These are phyloP conservation scores for Melanophora roralis DNA, from an alignment of 2,888 invertebrate genomes.

Conservation along the genomic window DNA sequence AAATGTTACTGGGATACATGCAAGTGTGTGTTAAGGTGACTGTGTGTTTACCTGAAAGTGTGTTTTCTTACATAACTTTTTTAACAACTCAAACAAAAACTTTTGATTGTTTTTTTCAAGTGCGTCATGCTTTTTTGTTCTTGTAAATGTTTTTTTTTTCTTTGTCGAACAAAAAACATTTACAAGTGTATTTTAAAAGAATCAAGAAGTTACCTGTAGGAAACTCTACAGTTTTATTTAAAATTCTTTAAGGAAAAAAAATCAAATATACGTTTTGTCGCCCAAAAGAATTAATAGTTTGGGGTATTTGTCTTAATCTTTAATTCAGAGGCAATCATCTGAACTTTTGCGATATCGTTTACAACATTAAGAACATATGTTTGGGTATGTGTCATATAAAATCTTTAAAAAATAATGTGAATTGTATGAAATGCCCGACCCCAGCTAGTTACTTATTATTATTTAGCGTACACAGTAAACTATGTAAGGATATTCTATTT, in stretches of 20 bases:
- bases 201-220: neutral
- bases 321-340: too few relatives aligned
- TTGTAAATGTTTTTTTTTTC: slow-evolving; percentile 11
- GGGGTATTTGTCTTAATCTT: too few relatives aligned
- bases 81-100: slow-evolving; percentile 37
- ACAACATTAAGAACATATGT: neutral
- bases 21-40: neutral
- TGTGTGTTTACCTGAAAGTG: neutral
- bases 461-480: slow-evolving; percentile 9
- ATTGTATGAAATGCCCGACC: slow-evolving; percentile 55
- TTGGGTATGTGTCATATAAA: neutral
- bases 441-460: slow-evolving; percentile 48
- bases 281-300: too few relatives aligned
- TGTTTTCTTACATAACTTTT: slow-evolving; percentile 22
- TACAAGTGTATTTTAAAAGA: slow-evolving; percentile 23
- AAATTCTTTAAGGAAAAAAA: too few relatives aligned
- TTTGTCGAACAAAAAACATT: slow-evolving; percentile 14
- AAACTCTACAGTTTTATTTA: neutral
- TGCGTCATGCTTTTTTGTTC: slow-evolving; percentile 31
- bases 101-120: slow-evolving; percentile 41
- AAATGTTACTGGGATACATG: too few relatives aligned
- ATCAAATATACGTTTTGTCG: too few relatives aligned
- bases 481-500: slow-evolving; percentile 24
- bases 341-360: neutral
- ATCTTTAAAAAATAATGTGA: slow-evolving; percentile 39